A percentile compares a stretch with the other conserved stretches of the same genome.
Evolutionary conservation across 2,888 invertebrate genomes (phyloP).

Genomic region (Sinhomidia bicolor): DNA sequence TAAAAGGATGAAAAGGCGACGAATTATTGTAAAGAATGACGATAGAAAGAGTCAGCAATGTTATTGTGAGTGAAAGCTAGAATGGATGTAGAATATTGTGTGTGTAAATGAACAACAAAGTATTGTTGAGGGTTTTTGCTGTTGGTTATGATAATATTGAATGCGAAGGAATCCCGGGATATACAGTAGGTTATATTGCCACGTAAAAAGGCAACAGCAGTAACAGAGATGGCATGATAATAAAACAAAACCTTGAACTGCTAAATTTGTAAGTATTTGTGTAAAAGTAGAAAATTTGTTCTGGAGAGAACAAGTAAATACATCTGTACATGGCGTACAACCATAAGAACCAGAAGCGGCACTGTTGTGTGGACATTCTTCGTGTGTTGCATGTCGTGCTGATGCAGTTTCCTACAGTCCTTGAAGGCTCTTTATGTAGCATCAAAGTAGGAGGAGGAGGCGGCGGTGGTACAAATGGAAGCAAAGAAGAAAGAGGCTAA

Average conservation of each 20-base stretch:
- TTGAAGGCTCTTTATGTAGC: slow-evolving; percentile 70
- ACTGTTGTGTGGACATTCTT: slow-evolving; percentile 27
- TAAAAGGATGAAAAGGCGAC: too few relatives aligned
- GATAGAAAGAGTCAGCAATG: background rate
- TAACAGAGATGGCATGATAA: background rate
- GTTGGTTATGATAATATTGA: background rate
- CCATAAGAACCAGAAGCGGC: slow-evolving; percentile 9
- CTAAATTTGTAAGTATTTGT: background rate
- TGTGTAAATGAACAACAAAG: background rate
- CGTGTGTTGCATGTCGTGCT: background rate
- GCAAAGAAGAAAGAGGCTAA: slow-evolving; percentile 27
- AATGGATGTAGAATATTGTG: slow-evolving; percentile 32
- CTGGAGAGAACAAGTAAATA: background rate
- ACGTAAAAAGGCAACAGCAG: background rate
- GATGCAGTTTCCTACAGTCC: slow-evolving; percentile 62
- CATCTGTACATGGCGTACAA: background rate
- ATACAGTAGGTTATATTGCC: slow-evolving; percentile 11
- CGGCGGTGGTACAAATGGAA: too few relatives aligned
- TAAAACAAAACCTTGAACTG: slow-evolving; percentile 24
- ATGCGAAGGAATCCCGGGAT: background rate
- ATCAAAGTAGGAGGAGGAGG: slow-evolving; percentile 44
- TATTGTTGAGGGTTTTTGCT: slow-evolving; percentile 25
- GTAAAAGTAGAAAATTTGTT: background rate
- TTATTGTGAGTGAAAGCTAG: slow-evolving; percentile 1
- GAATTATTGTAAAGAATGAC: too few relatives aligned